Evolutionary conservation across 2,888 invertebrate genomes (phyloP), one percentile per base, ranked within the genome.

Genomic region (Cenopis cana): DNA sequence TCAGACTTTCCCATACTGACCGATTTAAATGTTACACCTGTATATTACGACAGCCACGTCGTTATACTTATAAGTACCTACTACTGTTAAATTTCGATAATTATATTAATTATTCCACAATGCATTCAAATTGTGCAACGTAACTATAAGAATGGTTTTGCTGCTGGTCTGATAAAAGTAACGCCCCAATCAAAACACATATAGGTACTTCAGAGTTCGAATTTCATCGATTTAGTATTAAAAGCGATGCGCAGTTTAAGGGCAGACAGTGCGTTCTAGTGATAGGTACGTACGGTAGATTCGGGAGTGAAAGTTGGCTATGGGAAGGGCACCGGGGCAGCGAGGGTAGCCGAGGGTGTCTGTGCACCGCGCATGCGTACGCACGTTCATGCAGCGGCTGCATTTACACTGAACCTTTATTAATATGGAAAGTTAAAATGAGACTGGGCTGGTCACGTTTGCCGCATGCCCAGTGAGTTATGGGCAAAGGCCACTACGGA

Each of bases 241-340:
- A 52, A 52, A 64, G 36, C 20, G 18, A 64, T 52, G 62, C 62
- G 62, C 52, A 52, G 20, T 49, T 61, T 50, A 62, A 64, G 52
- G 36, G 52, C 61, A 64, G 64, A 64, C 59, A 74, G 65, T 73
- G 68, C 52, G 56, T 77, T 78, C 77, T 76, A 78, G 79, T 74
- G 73, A 78, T 81, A 76, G 75, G 56, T 77, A 78, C 74, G 72
- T 80, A 78, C 76, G 78, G 79, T 77, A 77, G 76, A 72, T 79
- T 78, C 78, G 79, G 86, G 85, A 91, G 93, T 91, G 91, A 93
- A 93, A 92, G 91, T 91, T 87, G 83, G 81, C 78, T 83, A 82
- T 82, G 86, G 85, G 85, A 90, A 91, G 92, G 92, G 91, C 91
- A 93, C 89, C 88, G 82, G 91, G 91, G 83, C 92, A 66, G 55